Percentiles rank a stretch among this genome's conserved stretches.
Conservation (phyloP, 2,797 vertebrate genomes). For the Naso thynnoides region DNA sequence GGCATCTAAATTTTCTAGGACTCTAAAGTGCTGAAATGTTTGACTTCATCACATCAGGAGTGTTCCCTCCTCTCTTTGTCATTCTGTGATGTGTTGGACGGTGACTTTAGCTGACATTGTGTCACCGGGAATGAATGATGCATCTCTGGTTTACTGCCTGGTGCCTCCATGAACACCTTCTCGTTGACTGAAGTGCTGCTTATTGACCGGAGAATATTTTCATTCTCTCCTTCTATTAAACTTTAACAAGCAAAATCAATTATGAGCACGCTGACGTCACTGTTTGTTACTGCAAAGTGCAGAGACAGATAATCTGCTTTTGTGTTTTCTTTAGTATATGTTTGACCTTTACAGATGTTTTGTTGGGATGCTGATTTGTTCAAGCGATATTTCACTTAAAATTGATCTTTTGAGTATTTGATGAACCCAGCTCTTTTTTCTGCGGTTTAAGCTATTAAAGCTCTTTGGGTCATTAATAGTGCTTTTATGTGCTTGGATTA, state of each 20-base stretch:
- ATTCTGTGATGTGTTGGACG: neutral
- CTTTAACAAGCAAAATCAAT: neutral
- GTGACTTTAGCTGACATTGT: neutral
- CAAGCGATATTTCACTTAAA: no score
- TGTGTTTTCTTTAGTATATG: no score
- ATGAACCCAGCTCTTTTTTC: no score
- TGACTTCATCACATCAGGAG: neutral
- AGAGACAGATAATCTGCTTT: neutral
- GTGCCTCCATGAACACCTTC: neutral
- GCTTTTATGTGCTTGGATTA: no score
- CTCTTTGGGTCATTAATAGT: neutral
- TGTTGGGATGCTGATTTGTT: no score
- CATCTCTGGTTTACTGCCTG: neutral
- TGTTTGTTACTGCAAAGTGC: neutral
- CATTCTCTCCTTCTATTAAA: neutral
- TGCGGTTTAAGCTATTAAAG: neutral
- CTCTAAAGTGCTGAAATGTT: no score
- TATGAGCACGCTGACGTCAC: neutral
- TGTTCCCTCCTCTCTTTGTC: neutral
- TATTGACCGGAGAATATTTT: neutral
- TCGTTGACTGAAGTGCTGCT: constrained; percentile 4
- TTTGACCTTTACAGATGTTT: no score
- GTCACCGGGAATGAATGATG: neutral
- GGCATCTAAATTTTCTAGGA: no score
- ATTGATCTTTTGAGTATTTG: no score